Conservation (phyloP, 2,888 invertebrate species). For the Drosophila flavopinicola region DNA sequence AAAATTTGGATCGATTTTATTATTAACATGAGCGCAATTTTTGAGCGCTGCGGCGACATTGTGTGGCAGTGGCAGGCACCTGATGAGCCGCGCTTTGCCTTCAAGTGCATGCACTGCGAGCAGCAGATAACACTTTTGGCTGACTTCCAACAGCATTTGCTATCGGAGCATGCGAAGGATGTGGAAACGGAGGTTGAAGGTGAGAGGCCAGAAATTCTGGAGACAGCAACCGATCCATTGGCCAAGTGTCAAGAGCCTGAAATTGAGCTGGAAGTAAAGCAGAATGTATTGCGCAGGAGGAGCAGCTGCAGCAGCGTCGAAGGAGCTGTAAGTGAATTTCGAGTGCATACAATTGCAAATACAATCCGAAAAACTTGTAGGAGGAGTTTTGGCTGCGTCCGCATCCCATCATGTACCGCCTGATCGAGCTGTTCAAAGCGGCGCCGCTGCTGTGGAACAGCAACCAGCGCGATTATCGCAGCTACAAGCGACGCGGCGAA, state of each 20-base stretch:
- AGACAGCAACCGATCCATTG: no score
- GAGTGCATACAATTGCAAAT: no score
- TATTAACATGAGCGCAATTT: neutral
- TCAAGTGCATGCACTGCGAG: slow-evolving; percentile 36
- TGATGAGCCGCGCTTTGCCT: slow-evolving; percentile 18
- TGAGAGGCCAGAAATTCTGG: no score
- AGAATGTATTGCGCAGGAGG: no score
- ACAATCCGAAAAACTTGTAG: no score
- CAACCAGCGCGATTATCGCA: slow-evolving; percentile 22
- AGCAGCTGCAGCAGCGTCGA: no score
- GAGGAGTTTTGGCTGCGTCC: slow-evolving; percentile 32
- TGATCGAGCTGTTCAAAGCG: slow-evolving; percentile 32
- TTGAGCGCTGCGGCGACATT: slow-evolving; percentile 31
- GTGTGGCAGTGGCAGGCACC: slow-evolving; percentile 16
- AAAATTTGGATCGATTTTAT: no score
- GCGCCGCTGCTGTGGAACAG: slow-evolving; percentile 36
- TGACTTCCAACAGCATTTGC: slow-evolving; percentile 37
- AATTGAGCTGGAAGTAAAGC: no score
- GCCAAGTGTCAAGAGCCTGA: no score
- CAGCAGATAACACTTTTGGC: slow-evolving; percentile 25
- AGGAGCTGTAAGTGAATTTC: no score
- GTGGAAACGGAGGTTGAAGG: no score
- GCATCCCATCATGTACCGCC: slow-evolving; percentile 48
- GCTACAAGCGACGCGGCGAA: slow-evolving; percentile 27
- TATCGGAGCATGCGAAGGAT: slow-evolving; percentile 10